Evolutionary conservation across 2,113 vertebrate species (phyloP).

Genomic region (Upupa epops): DNA sequence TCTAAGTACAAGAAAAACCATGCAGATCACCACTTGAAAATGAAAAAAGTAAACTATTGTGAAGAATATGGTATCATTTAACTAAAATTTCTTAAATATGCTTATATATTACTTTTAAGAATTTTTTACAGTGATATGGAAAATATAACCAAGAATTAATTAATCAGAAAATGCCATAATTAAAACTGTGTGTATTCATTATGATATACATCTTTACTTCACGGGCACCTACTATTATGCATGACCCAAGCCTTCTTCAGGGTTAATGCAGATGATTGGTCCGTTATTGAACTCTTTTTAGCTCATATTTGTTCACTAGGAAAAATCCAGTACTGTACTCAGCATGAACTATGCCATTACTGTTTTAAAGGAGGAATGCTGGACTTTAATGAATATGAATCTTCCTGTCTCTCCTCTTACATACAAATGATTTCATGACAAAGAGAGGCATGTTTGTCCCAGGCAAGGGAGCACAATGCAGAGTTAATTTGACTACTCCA

Average conservation of each 20-base stretch:
- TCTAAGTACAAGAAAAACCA: background rate
- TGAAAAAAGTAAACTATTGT: background rate
- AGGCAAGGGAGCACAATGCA: background rate
- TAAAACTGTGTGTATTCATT: background rate
- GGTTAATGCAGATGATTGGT: background rate
- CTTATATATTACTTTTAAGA: background rate
- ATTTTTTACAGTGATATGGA: background rate
- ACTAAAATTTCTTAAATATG: background rate
- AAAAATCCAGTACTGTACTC: background rate
- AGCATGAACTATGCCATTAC: background rate
- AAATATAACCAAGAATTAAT: background rate
- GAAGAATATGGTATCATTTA: background rate
- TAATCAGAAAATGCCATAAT: background rate
- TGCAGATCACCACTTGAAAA: background rate
- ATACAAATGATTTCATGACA: background rate
- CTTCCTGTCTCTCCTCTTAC: background rate
- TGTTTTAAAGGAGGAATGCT: background rate
- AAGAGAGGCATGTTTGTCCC: background rate
- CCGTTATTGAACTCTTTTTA: background rate
- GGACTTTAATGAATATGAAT: background rate
- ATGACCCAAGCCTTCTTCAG: background rate
- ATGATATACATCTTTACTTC: background rate
- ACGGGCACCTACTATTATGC: background rate
- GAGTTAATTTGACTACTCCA: fast-evolving
- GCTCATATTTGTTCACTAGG: background rate